Conservation (phyloP, 2,113 vertebrate species). For the Odontophorus gujanensis region DNA sequence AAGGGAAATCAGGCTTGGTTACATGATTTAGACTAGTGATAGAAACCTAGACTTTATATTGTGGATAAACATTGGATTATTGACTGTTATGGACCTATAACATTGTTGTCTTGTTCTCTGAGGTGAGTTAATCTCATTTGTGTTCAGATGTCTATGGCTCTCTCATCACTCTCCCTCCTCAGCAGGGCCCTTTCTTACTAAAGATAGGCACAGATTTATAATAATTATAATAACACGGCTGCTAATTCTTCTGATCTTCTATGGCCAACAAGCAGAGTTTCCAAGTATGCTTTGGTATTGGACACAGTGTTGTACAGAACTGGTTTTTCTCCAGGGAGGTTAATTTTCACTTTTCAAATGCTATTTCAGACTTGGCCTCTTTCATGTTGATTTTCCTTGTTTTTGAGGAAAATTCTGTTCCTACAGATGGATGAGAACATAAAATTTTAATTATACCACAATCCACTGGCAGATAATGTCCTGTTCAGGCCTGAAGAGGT, state of each 20-base stretch:
- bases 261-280: neutral
- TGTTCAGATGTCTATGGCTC: neutral
- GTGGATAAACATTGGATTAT: neutral
- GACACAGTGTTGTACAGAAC: neutral
- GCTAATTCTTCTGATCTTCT: neutral
- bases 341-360: neutral
- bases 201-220: neutral
- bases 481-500: neutral
- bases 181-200: neutral
- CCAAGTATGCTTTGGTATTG: neutral
- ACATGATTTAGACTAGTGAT: neutral
- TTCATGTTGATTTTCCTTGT: neutral
- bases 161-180: neutral
- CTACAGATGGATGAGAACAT: neutral
- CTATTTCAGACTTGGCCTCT: neutral
- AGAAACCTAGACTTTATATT: neutral
- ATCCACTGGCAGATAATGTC: neutral
- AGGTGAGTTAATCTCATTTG: neutral
- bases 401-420: neutral
- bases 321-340: neutral
- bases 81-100: neutral
- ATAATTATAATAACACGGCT: neutral
- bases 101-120: neutral
- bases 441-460: neutral
- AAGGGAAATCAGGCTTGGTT: neutral